Percentiles rank a stretch among this genome's conserved stretches.
These are phyloP conservation scores for Trachops cirrhosus DNA, from an alignment of 2,797 vertebrate species.

Conservation along the genomic window DNA sequence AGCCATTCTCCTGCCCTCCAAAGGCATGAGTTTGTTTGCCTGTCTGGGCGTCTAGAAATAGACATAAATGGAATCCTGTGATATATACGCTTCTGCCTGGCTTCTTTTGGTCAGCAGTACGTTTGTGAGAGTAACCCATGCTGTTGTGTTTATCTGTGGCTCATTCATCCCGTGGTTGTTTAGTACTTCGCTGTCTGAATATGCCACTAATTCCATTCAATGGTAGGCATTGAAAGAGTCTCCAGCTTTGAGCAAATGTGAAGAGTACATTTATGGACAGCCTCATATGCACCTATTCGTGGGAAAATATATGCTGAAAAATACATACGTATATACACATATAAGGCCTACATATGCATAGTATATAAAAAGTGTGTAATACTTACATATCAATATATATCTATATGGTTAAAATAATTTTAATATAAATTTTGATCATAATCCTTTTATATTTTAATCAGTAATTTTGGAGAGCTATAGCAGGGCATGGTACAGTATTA, in stretches of 20 bases:
- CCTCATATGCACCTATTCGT: neutral
- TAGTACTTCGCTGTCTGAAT: neutral
- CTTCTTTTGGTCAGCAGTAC: neutral
- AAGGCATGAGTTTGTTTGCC: neutral
- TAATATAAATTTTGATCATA: neutral
- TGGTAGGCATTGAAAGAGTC: neutral
- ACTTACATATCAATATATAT: neutral
- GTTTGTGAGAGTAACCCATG: neutral
- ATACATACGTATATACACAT: neutral
- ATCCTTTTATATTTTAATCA: neutral
- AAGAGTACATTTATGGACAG: neutral
- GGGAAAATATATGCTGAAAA: neutral
- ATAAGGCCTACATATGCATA: neutral
- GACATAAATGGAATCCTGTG: neutral
- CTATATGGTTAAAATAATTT: neutral
- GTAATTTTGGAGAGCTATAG: neutral
- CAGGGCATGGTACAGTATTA: neutral
- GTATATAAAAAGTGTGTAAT: neutral
- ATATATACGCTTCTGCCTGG: neutral
- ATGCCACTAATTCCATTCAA: neutral
- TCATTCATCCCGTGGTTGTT: neutral
- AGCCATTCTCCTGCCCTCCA: neutral
- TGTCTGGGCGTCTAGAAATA: neutral
- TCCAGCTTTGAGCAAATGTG: neutral
- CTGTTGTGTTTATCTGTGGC: neutral